Evolutionary conservation across 1,140 invertebrate species (phyloP), one percentile per base, ranked within the genome.

Genomic region (Ptiloglossa arizonensis): DNA sequence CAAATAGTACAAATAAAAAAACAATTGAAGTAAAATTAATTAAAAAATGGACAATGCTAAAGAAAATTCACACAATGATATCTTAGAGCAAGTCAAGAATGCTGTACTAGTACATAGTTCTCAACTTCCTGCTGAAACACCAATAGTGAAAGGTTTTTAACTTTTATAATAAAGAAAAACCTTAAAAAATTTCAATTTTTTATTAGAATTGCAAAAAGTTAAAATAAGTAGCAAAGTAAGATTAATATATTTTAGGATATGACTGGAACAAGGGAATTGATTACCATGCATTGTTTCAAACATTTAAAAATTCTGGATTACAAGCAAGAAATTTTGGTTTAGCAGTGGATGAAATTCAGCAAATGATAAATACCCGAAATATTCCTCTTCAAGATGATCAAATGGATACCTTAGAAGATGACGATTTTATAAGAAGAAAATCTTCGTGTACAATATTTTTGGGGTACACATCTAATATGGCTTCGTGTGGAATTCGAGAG

Each of bases 391-490:
- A 93, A 0, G 92, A 94, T 83, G 96, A 97, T 84, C 93, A 94
- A 79, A 87, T 93, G 63, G 96, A 97, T 87, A 85, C 88, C 0
- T 94, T 95, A 81, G 95, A 96, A 90, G 95, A 96, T 29, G 97
- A 98, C 89, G 93, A 95, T 57, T 97, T 97, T 91, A 97, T 97
- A 48, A 94, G 93, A 87, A 94, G 96, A 62, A 95, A 95, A 86
- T 95, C 92, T 60, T 96, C 96, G 74, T 99, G 98, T 91, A 99
- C 98, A 8, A 98, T 99, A 89, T 99, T 99, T 92, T 92, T 99
- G 69, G 98, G 98, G 0, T 99, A 97, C 90, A 99, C 99, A 6
- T 99, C 98, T 0, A 99, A 99, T 91, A 96, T 99, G 94, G 96
- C 98, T 13, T 99, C 98, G 0, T 97, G 96, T 71, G 99, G 99